Conservation (phyloP, 2,888 invertebrate genomes). For the Ophion ventricosus region DNA sequence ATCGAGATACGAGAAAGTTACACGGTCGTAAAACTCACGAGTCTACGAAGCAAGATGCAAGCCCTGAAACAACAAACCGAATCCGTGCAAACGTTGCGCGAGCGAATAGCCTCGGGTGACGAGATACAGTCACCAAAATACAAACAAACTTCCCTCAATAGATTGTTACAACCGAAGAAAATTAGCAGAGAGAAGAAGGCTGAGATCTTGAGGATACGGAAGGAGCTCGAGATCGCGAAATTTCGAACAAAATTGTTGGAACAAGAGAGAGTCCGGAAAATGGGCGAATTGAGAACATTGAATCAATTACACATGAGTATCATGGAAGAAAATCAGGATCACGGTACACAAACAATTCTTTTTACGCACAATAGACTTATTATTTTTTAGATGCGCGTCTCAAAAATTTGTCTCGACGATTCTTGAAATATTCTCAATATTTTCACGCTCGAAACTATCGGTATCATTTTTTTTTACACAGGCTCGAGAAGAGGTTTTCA, state of each 20-base stretch:
- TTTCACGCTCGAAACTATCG: neutral
- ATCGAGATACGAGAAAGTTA: constrained; percentile 89
- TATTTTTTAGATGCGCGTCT: neutral
- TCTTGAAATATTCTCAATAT: neutral
- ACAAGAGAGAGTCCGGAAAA: constrained; percentile 88
- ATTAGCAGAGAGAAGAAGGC: constrained; percentile 87
- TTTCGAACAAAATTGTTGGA: constrained; percentile 88
- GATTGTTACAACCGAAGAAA: constrained; percentile 83
- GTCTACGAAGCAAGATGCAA: constrained; percentile 84
- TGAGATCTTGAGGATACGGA: constrained; percentile 87
- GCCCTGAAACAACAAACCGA: constrained; percentile 88
- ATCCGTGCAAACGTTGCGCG: constrained; percentile 84
- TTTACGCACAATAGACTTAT: neutral
- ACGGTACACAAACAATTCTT: constrained; percentile 83
- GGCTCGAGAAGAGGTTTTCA: no score
- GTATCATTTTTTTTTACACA: no score
- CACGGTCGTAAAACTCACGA: constrained; percentile 88
- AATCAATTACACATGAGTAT: constrained; percentile 87
- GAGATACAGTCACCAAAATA: constrained; percentile 77
- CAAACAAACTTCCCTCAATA: constrained; percentile 78
- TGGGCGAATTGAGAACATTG: constrained; percentile 86
- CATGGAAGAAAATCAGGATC: constrained; percentile 89
- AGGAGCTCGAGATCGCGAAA: constrained; percentile 88
- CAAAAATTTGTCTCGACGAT: no score
- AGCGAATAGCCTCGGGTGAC: constrained; percentile 84